Percentiles rank a stretch among this genome's conserved stretches.
Evolutionary conservation across 2,797 vertebrate genomes (phyloP).

Genomic region (Scolopax rusticola): DNA sequence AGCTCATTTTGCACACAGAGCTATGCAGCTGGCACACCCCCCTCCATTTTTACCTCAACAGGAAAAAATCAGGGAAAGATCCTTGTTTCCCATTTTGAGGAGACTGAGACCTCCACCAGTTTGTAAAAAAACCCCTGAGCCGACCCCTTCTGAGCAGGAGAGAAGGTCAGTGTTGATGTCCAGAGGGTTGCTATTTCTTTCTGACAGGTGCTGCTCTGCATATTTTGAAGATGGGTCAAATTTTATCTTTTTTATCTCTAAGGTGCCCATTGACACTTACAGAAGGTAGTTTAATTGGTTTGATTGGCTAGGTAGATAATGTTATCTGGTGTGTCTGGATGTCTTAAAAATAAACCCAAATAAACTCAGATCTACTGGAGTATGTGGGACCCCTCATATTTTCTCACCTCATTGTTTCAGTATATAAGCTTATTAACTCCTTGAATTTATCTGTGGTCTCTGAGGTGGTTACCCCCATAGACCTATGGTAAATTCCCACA

Average conservation of each 20-base stretch:
- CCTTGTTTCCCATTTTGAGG: not conserved
- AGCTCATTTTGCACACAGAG: not conserved
- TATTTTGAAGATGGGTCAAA: not conserved
- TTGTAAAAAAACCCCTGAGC: not conserved
- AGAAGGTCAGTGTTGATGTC: not conserved
- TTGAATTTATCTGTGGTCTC: not conserved
- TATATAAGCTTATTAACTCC: not conserved
- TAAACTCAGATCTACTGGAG: not conserved
- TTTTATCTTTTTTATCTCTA: not conserved
- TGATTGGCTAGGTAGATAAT: not conserved
- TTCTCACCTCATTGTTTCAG: not conserved
- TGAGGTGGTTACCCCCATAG: not conserved
- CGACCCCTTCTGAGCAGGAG: not conserved
- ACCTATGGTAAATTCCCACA: not conserved
- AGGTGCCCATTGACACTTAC: not conserved
- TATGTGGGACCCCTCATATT: not conserved
- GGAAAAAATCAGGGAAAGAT: not conserved
- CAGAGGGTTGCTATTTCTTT: not conserved
- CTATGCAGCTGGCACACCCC: not conserved
- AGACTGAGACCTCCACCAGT: not conserved
- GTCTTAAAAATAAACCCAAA: not conserved
- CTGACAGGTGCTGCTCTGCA: not conserved
- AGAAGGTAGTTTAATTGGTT: not conserved
- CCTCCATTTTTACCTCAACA: not conserved
- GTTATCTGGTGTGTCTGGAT: not conserved